Evolutionary conservation across 2,113 vertebrate genomes (phyloP), one percentile per base, ranked within the genome.

Genomic region (Beaufortia kweichowensis): DNA sequence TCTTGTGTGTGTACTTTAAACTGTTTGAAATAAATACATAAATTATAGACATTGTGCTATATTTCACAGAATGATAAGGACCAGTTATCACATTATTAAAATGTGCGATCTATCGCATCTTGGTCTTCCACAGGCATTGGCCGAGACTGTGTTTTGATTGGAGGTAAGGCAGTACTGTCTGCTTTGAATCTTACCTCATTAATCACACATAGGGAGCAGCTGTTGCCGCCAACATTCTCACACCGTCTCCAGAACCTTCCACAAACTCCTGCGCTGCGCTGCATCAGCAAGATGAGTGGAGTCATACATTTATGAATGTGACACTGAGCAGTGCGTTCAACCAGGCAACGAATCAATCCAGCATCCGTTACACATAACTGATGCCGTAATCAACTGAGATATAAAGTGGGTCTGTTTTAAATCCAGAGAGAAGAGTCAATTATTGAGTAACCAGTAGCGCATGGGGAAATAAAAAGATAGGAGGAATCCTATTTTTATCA

Each of bases 191-290:
- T 70, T 69, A 74, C 68, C 53, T 69, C 60, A 48, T 80, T 82
- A 81, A 90, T 91, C 88, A 86, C 71, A 55, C 75, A 78, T 78
- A 75, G 82, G 75, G 67, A 85, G 74, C 80, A 87, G 81, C 83
- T 87, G 83, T 67, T 84, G 68, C 64, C 78, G 86, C 85, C 78
- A 78, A 74, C 83, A 80, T 82, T 46, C 69, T 81, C 74, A 69
- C 68, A 11, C 50, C 23, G 39, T 61, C 33, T 60, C 55, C 17
- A 39, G 70, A 77, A 6, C 48, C 59, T 56, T 12, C 43, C 57
- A 19, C 78, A 24, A 26, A 70, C 74, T 59, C 26, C 33, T 41
- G 68, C 9, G 71, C 24, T 43, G 29, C 63, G 81, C 81, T 61
- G 43, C 53, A 21, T 82, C 81, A 79, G 76, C 81, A 72, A 6